Evolutionary conservation across 1,140 invertebrate species (phyloP).

Genomic region (Plectrocnemia conspersa): DNA sequence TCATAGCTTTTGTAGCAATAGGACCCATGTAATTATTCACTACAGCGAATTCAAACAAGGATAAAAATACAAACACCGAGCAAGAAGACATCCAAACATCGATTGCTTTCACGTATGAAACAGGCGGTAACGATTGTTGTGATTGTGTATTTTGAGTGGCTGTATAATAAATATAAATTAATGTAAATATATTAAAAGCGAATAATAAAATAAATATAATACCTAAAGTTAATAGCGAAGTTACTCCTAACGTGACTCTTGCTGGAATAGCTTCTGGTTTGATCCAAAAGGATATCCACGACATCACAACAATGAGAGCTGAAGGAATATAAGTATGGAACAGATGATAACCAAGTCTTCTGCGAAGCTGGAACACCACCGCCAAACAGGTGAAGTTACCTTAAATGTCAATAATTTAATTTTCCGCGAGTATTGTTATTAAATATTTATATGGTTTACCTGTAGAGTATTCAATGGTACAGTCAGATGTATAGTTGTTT

Average conservation of each 20-base stretch:
- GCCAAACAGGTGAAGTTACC: constrained; percentile 85
- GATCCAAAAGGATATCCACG: constrained; percentile 92
- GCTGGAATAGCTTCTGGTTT: constrained; percentile 86
- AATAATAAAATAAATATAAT: too few species aligned
- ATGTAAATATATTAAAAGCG: constrained; percentile 1
- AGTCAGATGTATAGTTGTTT: constrained; percentile 82
- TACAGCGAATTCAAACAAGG: constrained; percentile 86
- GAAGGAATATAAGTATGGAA: constrained; percentile 90
- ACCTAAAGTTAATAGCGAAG: constrained; percentile 77
- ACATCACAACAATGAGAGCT: constrained; percentile 86
- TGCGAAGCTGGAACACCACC: constrained; percentile 75
- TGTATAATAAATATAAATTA: constrained; percentile 38
- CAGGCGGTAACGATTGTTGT: constrained; percentile 82
- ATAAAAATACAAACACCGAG: constrained; percentile 89
- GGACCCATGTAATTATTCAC: constrained; percentile 91
- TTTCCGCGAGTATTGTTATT: neutral
- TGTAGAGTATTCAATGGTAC: constrained; percentile 83
- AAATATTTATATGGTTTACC: constrained; percentile 48
- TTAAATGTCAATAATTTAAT: constrained; percentile 36
- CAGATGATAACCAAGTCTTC: constrained; percentile 81
- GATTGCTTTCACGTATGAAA: constrained; percentile 87
- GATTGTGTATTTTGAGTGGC: constrained; percentile 88
- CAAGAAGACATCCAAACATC: constrained; percentile 93
- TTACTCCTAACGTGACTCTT: constrained; percentile 74
- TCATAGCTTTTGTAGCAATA: constrained; percentile 81